These are phyloP conservation scores for Troides oblongomaculatus DNA, from an alignment of 2,888 invertebrate species.

Conservation along the genomic window DNA sequence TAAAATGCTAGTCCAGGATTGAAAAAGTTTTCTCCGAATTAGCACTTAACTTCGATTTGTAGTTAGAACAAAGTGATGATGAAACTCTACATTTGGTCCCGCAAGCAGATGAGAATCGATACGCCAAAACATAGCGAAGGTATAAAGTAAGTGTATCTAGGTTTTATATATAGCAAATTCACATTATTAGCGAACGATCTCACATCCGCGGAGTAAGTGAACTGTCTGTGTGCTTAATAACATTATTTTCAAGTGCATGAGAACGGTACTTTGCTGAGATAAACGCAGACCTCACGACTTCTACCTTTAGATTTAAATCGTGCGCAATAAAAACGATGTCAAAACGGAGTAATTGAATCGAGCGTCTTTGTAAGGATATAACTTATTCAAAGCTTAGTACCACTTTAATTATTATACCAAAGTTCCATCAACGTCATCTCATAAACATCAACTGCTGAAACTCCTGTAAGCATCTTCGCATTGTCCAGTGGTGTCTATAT, in stretches of 20 bases:
- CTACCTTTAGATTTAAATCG: conserved; percentile 30
- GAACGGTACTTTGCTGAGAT: conserved; percentile 22
- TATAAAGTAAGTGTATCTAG: too few relatives aligned
- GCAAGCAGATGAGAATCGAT: too few relatives aligned
- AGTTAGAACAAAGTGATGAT: too few relatives aligned
- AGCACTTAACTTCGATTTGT: too few relatives aligned
- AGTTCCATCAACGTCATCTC: too few relatives aligned
- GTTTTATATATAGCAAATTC: neutral
- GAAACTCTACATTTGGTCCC: too few relatives aligned
- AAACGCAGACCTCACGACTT: conserved; percentile 28
- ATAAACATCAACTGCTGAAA: too few relatives aligned
- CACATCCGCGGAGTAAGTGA: conserved; percentile 19
- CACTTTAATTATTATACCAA: neutral
- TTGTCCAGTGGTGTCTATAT: too few relatives aligned
- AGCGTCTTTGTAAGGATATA: neutral
- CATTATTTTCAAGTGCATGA: conserved; percentile 28
- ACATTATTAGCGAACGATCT: conserved; percentile 2
- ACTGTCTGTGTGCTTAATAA: conserved; percentile 18
- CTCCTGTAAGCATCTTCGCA: too few relatives aligned
- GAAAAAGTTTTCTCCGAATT: too few relatives aligned
- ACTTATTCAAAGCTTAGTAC: conserved; percentile 7
- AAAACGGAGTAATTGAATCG: conserved; percentile 26
- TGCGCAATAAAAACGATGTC: conserved; percentile 29
- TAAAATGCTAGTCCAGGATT: too few relatives aligned
- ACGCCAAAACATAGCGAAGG: too few relatives aligned